Evolutionary conservation across 1,140 invertebrate species (phyloP).

Genomic region (Drosophila novamexicana): DNA sequence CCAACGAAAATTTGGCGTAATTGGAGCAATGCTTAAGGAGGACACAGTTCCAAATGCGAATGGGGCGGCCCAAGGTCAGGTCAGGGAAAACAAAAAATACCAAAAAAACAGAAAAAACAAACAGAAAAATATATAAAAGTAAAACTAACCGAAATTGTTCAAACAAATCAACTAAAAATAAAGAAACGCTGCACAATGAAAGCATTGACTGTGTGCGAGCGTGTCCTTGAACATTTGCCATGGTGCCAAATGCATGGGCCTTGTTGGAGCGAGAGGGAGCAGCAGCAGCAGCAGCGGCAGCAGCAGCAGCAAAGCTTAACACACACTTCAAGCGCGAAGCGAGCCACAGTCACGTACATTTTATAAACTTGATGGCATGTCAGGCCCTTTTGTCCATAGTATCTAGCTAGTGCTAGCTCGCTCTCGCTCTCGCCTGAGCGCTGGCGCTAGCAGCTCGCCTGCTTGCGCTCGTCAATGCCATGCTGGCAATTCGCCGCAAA

Average conservation of each 20-base stretch:
- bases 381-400: conserved; percentile 28
- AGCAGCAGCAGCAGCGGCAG: conserved; percentile 2
- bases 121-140: not conserved
- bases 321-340: conserved; percentile 75
- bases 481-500: conserved; percentile 36
- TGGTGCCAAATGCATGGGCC: conserved; percentile 66
- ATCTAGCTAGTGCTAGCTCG: not conserved
- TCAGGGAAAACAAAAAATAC: not conserved
- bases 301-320: conserved; percentile 66
- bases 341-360: conserved; percentile 76
- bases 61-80: conserved; percentile 57
- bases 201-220: conserved; percentile 60
- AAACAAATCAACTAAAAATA: conserved; percentile 75
- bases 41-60: not conserved
- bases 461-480: conserved; percentile 14
- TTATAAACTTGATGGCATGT: conserved; percentile 70
- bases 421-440: conserved; percentile 19
- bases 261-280: conserved; percentile 5
- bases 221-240: conserved; percentile 72
- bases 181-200: conserved; percentile 76
- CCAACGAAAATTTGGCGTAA: conserved; percentile 58
- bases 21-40: conserved; percentile 39
- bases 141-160: conserved; percentile 63
- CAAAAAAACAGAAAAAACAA: not conserved
- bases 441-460: conserved; percentile 1